Evolutionary conservation across 2,113 vertebrate genomes (phyloP), one percentile per base, ranked within the genome.

Genomic region (Amphiprion ocellaris): DNA sequence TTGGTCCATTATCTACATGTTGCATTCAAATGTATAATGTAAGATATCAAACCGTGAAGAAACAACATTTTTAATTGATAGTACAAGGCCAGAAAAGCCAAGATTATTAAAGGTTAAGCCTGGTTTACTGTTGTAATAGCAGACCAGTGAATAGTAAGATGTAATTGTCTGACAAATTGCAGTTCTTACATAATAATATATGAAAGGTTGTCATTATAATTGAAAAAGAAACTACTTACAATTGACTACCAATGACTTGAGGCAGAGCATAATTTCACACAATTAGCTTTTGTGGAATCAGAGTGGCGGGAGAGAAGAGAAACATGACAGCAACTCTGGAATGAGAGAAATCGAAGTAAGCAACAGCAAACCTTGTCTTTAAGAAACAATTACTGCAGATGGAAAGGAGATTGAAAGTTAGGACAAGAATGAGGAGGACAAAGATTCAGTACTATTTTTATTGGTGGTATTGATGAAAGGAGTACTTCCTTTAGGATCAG

Each of bases 251-350:
- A 76, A 82, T 83, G 86, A 69, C 84, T 78, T 73, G 76, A 82
- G 69, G 74, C 85, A 84, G 85, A 76, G 86, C 72, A 81, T 93
- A 77, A 91, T 93, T 90, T 91, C 86, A 85, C 82, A 92, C 69
- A 83, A 90, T 89, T 90, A 82, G 74, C 79, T 87, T 90, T 86
- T 90, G 83, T 87, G 79, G 68, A 82, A 71, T 81, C 74, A 86
- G 78, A 89, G 60, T 69, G 66, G 69, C 21, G 33, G 50, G 76
- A 77, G 39, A 76, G 70, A 82, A 70, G 71, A 85, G 58, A 87
- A 81, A 81, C 78, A 86, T 59, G 73, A 89, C 70, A 84, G 81
- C 26, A 77, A 77, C 63, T 82, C 55, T 64, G 33, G 24, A 83
- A 87, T 70, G 69, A 90, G 77, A 87, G 85, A 90, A 91, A 87